Base-by-base conservation (phyloP, 1,140 invertebrate species). In the Himalopsyche phryganea region DNA sequence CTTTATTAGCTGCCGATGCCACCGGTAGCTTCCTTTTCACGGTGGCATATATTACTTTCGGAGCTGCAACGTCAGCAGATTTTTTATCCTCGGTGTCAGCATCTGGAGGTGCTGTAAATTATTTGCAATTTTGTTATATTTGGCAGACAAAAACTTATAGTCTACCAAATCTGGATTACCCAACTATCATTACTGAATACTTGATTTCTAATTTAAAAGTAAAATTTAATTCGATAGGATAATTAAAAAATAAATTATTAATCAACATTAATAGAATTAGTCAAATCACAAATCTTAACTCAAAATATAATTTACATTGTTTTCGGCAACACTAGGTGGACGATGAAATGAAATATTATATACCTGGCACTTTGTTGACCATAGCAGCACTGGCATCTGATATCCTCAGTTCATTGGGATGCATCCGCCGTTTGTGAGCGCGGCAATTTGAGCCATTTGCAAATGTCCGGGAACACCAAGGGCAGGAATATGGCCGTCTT, bases 361-460 rank as follows among this genome's bases (percentile, higher is more conserved):
- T 59, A 63, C 56, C 56, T 55, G 53, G n/a, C 10, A 64, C 58
- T 64, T 60, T 64, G 42, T 64, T 64, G 23, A 55, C 44, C 53
- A 64, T 59, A 13, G 61, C 61, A 36, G 45, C 53, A 18, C 48
- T 57, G 11, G 57, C 61, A 41, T 64, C 61, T 1, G 49, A 64
- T 40, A 64, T 57, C 11, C 57, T 19, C 15, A 69, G 66, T 71
- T 67, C 61, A 45, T 57, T 58, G 28, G 61, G 62, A 52, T 66
- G 65, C 63, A 65, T 65, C 35, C 63, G 54, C 10, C 63, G 45
- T 53, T 66, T 65, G 40, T 66, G 65, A 15, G 58, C 60, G 28
- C 65, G 60, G 28, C 65, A 66, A 50, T 65, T 66, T 10, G 62
- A 62, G 1, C 62, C 65, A 48, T 65, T 65, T 15, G 60, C 56